Conservation (phyloP, 2,888 invertebrate species). For the Lamellibrachia columna region DNA sequence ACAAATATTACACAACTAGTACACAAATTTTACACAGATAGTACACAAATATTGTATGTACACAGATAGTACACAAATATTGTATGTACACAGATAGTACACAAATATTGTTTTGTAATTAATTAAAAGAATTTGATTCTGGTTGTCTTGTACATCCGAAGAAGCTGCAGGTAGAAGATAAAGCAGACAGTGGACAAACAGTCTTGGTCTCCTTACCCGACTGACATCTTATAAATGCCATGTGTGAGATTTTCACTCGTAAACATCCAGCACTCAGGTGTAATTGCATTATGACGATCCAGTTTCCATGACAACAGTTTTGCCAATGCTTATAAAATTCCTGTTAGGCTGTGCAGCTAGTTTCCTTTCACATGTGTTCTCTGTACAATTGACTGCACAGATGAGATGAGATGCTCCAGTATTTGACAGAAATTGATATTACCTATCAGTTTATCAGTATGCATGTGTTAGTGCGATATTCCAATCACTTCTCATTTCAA, state of each 20-base stretch:
- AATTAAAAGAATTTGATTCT: no score
- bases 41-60: no score
- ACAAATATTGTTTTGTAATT: no score
- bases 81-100: no score
- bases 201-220: background rate
- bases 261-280: background rate
- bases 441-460: background rate
- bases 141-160: no score
- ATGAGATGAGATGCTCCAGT: background rate
- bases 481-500: background rate
- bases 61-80: no score
- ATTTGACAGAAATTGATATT: background rate
- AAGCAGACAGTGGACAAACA: background rate
- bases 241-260: background rate
- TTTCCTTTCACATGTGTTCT: background rate
- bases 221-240: background rate
- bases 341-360: background rate
- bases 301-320: background rate
- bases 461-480: background rate
- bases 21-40: no score
- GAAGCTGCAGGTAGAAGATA: background rate
- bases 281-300: slow-evolving; percentile 2
- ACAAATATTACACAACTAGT: no score
- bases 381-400: background rate
- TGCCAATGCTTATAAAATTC: background rate